Conservation (phyloP, 1,140 invertebrate genomes). For the Polypedilum vanderplanki region DNA sequence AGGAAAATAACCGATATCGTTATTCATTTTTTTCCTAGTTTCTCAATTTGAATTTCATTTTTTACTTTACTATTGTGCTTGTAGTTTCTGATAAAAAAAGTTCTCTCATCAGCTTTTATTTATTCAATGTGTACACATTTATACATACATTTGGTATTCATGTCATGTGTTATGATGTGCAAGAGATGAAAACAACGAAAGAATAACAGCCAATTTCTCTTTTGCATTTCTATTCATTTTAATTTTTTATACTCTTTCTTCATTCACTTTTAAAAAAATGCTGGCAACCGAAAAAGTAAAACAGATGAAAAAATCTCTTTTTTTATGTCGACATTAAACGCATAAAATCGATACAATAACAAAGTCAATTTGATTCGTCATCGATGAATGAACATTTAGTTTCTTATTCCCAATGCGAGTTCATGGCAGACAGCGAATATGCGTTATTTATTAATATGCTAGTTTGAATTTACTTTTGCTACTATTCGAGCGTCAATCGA, state of each 20-base stretch:
- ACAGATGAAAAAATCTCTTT: neutral
- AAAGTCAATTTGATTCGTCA: neutral
- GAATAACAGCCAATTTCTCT: neutral
- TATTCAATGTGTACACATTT: constrained; percentile 13
- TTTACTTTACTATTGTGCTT: neutral
- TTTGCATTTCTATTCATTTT: neutral
- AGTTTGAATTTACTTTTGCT: no score
- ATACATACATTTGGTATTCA: constrained; percentile 1
- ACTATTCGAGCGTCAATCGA: no score
- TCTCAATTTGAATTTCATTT: no score
- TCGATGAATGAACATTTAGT: neutral
- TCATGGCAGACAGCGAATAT: no score
- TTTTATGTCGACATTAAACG: neutral
- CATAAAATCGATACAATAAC: neutral
- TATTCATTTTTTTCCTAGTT: no score
- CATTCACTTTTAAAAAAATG: neutral
- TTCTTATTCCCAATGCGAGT: no score
- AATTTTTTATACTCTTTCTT: neutral
- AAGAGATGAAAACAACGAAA: neutral
- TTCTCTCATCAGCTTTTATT: neutral
- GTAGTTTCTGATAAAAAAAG: neutral
- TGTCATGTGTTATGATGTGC: neutral
- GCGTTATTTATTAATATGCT: no score
- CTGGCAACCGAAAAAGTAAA: neutral
- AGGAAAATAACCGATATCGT: no score